phyloP scores from a whole-genome alignment of 2,797 vertebrate genomes.

The Phrynocephalus forsythii region DNA sequence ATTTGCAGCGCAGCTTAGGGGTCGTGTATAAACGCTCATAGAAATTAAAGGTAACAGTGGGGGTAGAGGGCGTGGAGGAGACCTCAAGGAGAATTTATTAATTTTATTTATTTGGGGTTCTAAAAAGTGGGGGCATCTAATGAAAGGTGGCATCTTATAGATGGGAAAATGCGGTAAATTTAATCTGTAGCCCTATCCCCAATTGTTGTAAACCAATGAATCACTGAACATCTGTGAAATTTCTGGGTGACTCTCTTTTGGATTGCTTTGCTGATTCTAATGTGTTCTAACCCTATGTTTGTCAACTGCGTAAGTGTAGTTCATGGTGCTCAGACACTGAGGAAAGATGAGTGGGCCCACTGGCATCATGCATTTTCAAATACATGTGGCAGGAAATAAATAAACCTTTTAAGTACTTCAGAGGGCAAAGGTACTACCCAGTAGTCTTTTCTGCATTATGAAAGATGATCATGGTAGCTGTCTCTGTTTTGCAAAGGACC shows the following conservation, averaged over 20 bases:
- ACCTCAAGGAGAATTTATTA: too few relatives aligned
- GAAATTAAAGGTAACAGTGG: too few relatives aligned
- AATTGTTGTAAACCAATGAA: neutral
- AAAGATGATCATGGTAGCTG: neutral
- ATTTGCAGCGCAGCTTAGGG: too few relatives aligned
- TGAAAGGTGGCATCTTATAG: too few relatives aligned
- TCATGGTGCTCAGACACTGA: neutral
- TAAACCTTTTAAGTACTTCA: slow-evolving; percentile 33
- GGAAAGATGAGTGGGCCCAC: neutral
- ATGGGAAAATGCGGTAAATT: neutral
- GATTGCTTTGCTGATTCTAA: neutral
- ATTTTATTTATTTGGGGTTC: too few relatives aligned
- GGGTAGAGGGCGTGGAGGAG: too few relatives aligned
- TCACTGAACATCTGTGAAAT: neutral
- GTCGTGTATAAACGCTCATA: too few relatives aligned
- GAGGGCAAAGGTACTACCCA: neutral
- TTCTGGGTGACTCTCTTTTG: neutral
- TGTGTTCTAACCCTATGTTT: neutral
- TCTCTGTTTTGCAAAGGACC: neutral
- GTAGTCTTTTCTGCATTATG: neutral
- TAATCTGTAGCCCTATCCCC: neutral
- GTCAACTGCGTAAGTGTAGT: neutral
- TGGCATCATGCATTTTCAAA: neutral
- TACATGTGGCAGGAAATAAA: slow-evolving; percentile 28
- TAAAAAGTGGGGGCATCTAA: too few relatives aligned